phyloP scores from a whole-genome alignment of 2,888 invertebrate genomes.

The Synergus laeviventris region DNA sequence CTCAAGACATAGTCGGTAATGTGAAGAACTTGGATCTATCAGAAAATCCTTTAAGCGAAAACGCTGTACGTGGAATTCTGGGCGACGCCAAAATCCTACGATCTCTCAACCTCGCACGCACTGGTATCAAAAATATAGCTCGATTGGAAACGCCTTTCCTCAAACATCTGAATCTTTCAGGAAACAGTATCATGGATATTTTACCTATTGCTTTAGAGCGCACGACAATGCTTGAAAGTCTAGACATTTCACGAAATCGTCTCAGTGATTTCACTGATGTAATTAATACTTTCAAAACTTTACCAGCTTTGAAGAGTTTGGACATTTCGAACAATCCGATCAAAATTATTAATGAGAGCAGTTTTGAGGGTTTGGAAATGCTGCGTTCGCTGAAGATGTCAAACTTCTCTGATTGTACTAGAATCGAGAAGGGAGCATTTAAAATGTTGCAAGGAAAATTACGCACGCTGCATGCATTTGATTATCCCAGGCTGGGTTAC shows the following conservation, averaged over 20 bases:
- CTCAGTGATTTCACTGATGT: constrained; percentile 79
- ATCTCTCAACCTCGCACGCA: constrained; percentile 88
- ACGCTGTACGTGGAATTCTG: constrained; percentile 85
- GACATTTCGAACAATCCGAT: constrained; percentile 93
- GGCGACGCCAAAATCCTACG: constrained; percentile 93
- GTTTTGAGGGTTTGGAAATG: constrained; percentile 84
- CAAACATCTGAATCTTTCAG: constrained; percentile 86
- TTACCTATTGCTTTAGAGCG: constrained; percentile 85
- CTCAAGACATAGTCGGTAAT: constrained; percentile 91
- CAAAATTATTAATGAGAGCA: constrained; percentile 84
- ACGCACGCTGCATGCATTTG: constrained; percentile 83
- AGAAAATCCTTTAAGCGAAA: constrained; percentile 87
- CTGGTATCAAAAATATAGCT: constrained; percentile 83
- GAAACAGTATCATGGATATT: constrained; percentile 84
- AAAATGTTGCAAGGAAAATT: constrained; percentile 83
- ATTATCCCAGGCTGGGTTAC: constrained; percentile 88
- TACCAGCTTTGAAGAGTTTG: constrained; percentile 84
- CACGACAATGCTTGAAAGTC: constrained; percentile 85
- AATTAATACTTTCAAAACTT: constrained; percentile 70
- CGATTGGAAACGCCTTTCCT: constrained; percentile 91
- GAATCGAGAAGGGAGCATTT: constrained; percentile 90
- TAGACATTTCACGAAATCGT: constrained; percentile 87
- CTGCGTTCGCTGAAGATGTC: constrained; percentile 82
- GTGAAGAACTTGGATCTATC: constrained; percentile 91
- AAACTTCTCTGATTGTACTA: constrained; percentile 82